Evolutionary conservation across 2,888 invertebrate genomes (phyloP).

Genomic region (Caenorhabditis sp.): DNA sequence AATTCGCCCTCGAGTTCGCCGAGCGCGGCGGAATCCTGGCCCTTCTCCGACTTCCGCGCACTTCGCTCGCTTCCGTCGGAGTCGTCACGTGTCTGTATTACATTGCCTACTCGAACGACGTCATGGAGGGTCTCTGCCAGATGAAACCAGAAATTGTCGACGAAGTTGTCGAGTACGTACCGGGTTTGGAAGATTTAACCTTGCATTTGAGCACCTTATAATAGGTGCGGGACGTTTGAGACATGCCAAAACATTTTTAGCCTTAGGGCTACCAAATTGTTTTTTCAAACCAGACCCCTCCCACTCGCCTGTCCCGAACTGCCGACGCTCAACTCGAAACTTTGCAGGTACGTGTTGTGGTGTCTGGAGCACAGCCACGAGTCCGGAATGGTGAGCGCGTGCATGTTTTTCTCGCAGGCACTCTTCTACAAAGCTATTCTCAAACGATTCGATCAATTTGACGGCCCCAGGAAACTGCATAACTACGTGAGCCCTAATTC

Average conservation of each 20-base stretch:
- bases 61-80: constrained; percentile 83
- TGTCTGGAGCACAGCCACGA: constrained; percentile 95
- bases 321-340: background rate
- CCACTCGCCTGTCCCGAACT: too few relatives aligned
- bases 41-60: constrained; percentile 87
- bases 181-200: constrained; percentile 32
- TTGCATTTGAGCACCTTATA: background rate
- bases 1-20: constrained; percentile 96
- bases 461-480: constrained; percentile 92
- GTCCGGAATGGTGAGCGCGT: constrained; percentile 96
- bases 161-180: constrained; percentile 76
- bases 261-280: too few relatives aligned
- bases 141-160: constrained; percentile 83
- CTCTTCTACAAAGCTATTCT: constrained; percentile 88
- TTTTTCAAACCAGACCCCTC: too few relatives aligned
- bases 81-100: constrained; percentile 97
- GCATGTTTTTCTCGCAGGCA: constrained; percentile 94
- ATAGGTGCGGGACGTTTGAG: too few relatives aligned
- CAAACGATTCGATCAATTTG: constrained; percentile 94
- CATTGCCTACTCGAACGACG: constrained; percentile 93
- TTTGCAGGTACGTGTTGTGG: constrained; percentile 91
- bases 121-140: constrained; percentile 91
- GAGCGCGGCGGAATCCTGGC: constrained; percentile 89
- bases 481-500: constrained; percentile 87
- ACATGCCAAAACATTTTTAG: too few relatives aligned